These are phyloP conservation scores for Melolontha melolontha DNA, from an alignment of 2,888 invertebrate species.

Conservation along the genomic window DNA sequence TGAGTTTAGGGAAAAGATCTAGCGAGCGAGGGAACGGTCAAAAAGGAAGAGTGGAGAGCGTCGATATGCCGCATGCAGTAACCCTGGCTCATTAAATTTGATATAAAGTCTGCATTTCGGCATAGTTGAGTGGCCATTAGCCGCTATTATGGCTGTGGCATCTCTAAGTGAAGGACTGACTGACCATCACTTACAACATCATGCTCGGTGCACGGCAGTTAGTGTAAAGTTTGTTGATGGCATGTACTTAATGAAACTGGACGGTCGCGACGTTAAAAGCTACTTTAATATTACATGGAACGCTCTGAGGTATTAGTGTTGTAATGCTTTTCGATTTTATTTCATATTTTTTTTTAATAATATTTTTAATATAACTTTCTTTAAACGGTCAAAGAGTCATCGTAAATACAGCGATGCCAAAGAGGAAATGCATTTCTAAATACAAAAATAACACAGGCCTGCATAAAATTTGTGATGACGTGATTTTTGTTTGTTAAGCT, in stretches of 20 bases:
- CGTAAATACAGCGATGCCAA: too few species aligned
- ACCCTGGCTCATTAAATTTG: slow-evolving; percentile 28
- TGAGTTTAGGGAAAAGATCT: neutral
- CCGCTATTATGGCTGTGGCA: slow-evolving; percentile 15
- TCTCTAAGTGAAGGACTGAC: slow-evolving; percentile 10
- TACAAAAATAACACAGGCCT: too few species aligned
- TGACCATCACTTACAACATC: slow-evolving; percentile 4
- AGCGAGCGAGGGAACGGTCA: neutral
- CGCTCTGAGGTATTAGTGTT: neutral
- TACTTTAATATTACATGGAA: neutral
- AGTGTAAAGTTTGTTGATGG: slow-evolving; percentile 21
- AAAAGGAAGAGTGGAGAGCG: neutral
- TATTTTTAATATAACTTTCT: too few species aligned
- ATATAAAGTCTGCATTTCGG: slow-evolving; percentile 25
- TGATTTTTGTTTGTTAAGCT: too few species aligned
- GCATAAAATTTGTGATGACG: too few species aligned
- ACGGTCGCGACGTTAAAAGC: neutral
- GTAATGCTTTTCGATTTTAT: neutral
- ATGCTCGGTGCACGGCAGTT: slow-evolving; percentile 2
- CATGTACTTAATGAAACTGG: slow-evolving; percentile 2
- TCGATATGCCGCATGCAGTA: neutral
- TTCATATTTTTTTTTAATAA: neutral
- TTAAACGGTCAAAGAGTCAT: too few species aligned
- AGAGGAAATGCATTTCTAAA: too few species aligned
- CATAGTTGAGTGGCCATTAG: slow-evolving; percentile 31